Percentiles rank a stretch among this genome's conserved stretches.
Evolutionary conservation across 2,888 invertebrate genomes (phyloP).

Genomic region (Thysanoteuthis rhombus): DNA sequence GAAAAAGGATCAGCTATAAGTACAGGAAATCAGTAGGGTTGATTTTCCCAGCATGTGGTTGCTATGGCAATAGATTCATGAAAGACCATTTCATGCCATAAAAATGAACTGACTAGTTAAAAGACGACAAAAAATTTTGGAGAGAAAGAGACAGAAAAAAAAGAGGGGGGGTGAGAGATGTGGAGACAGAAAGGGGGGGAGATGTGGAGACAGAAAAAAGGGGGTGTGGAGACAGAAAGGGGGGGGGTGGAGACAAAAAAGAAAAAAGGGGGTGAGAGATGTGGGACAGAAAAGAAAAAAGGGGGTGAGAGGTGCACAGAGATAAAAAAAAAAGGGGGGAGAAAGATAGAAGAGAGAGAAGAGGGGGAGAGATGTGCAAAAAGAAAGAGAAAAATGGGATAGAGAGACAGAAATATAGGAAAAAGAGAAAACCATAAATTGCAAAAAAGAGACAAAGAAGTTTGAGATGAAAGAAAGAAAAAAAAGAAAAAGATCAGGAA

Average conservation of each 20-base stretch:
- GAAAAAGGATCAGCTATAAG: not conserved
- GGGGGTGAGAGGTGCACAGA: too few species aligned
- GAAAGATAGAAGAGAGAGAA: too few species aligned
- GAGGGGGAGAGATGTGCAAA: too few species aligned
- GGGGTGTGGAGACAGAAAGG: not conserved
- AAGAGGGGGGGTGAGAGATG: not conserved
- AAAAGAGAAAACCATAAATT: too few species aligned
- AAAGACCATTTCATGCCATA: not conserved
- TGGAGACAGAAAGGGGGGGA: not conserved
- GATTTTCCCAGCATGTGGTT: not conserved
- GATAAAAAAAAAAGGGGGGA: too few species aligned
- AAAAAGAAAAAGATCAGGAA: too few species aligned
- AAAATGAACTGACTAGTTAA: not conserved
- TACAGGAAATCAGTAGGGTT: not conserved
- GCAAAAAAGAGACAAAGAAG: too few species aligned
- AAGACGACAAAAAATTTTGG: not conserved
- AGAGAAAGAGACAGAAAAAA: not conserved
- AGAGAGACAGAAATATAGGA: too few species aligned
- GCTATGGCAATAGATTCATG: not conserved
- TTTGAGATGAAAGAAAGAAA: not conserved
- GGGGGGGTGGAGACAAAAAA: not conserved
- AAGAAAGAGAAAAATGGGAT: too few species aligned
- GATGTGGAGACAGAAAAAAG: accelerated
- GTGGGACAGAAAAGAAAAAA: not conserved
- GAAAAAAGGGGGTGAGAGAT: accelerated